phyloP scores from a whole-genome alignment of 2,113 vertebrate species.

The Eupsittula cactorum region DNA sequence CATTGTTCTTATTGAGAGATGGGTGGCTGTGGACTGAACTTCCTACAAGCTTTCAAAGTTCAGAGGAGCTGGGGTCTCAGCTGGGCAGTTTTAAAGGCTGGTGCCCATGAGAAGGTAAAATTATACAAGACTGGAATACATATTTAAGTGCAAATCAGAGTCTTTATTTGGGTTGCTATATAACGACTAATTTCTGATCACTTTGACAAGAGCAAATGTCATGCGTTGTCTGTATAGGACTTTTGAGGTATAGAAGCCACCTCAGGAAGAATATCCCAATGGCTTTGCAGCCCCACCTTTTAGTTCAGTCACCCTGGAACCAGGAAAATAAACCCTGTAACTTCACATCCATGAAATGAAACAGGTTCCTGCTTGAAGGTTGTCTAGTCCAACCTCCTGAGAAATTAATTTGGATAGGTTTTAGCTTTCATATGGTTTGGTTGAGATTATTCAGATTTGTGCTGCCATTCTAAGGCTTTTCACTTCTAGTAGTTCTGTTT shows the following conservation, averaged over 20 bases:
- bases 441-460: background rate
- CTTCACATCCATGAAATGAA: background rate
- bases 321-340: background rate
- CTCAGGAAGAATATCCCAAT: background rate
- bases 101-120: background rate
- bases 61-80: background rate
- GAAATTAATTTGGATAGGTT: background rate
- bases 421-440: background rate
- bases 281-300: background rate
- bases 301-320: background rate
- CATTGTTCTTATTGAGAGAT: constrained; percentile 13
- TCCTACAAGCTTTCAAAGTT: background rate
- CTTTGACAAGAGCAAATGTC: background rate
- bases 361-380: background rate
- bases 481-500: background rate
- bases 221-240: background rate
- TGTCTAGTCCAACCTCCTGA: background rate
- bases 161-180: background rate
- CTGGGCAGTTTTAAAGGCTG: background rate
- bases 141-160: background rate
- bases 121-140: background rate
- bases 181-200: background rate
- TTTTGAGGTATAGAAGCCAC: background rate
- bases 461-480: background rate
- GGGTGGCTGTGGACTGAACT: background rate